Evolutionary conservation across 2,888 invertebrate species (phyloP), one percentile per base, ranked within the genome.

Genomic region (Maniola hyperantus): DNA sequence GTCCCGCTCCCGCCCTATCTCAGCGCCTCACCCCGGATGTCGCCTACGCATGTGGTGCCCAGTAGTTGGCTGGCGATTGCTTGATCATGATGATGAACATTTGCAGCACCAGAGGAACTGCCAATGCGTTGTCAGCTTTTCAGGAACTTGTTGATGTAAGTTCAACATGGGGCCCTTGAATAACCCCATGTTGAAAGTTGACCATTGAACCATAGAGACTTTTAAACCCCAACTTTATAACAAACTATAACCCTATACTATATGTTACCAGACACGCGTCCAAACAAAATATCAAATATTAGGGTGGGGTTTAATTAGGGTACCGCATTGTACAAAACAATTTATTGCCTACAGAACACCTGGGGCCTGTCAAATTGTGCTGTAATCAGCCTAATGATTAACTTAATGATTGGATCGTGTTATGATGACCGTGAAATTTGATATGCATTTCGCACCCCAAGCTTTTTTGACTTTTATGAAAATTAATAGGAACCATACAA

Each of bases 311-410:
- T 69, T 69, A 72, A 73, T 75, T 73, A 73, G 68, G 69, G 70
- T 67, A 68, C 63, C 48, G 65, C 59, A 50, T 64, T 60, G 65
- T 65, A 26, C 68, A 50, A 58, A 67, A 66, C 72, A 70, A 74
- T 75, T 72, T 70, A 72, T 73, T 68, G 71, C 66, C 67, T 55
- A 46, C 53, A n/a, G 50, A 65, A 64, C 75, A 76, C 75, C 76
- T 75, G 74, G 76, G 71, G 64, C 60, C 65, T 74, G 72, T 73
- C 76, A 69, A 71, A 76, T 71, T 66, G 72, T 60, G 63, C 51
- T 64, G 64, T 72, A 71, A 74, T 75, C 70, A 72, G 64, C 55
- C 66, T 59, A 68, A 71, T 74, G 62, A 73, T 70, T 72, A 68
- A 66, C 66, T 65, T 66, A 33, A 57, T 51, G 46, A 55, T 50